Evolutionary conservation across 92 coral and sea anemone genomes (phyloP).

Genomic region (Parazoanthus swiftii): DNA sequence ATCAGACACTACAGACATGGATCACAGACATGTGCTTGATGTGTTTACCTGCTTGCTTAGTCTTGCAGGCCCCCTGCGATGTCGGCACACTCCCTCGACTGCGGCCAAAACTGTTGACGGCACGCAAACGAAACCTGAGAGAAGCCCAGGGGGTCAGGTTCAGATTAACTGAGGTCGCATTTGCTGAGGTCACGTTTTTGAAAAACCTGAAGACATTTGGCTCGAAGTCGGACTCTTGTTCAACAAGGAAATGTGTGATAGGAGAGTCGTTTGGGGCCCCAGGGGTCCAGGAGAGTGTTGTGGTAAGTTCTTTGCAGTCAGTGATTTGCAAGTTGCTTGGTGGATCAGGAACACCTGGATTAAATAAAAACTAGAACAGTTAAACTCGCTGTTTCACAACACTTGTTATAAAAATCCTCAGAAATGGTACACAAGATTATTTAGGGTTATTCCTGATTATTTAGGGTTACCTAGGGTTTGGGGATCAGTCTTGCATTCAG

Average conservation of each 20-base stretch:
- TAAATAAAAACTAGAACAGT: too few relatives aligned
- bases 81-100: slow-evolving; percentile 82
- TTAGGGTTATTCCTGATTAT: too few relatives aligned
- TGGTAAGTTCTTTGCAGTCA: not conserved
- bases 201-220: slow-evolving; percentile 48
- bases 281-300: slow-evolving; percentile 68
- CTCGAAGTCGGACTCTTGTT: slow-evolving; percentile 57
- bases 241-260: slow-evolving; percentile 71
- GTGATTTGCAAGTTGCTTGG: slow-evolving; percentile 46
- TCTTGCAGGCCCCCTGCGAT: slow-evolving; percentile 53
- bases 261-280: slow-evolving; percentile 61
- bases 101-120: slow-evolving; percentile 74
- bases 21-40: too few relatives aligned
- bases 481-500: too few relatives aligned
- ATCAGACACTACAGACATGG: too few relatives aligned
- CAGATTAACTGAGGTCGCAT: slow-evolving; percentile 20
- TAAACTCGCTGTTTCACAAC: too few relatives aligned
- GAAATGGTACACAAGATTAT: too few relatives aligned
- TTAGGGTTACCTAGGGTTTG: too few relatives aligned
- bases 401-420: too few relatives aligned
- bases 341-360: slow-evolving; percentile 64
- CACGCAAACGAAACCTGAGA: slow-evolving; percentile 82
- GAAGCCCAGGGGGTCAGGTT: slow-evolving; percentile 68
- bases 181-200: slow-evolving; percentile 53
- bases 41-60: slow-evolving; percentile 55